These are phyloP conservation scores for Ochropleura leucogaster DNA, from an alignment of 2,888 invertebrate genomes.

Conservation along the genomic window DNA sequence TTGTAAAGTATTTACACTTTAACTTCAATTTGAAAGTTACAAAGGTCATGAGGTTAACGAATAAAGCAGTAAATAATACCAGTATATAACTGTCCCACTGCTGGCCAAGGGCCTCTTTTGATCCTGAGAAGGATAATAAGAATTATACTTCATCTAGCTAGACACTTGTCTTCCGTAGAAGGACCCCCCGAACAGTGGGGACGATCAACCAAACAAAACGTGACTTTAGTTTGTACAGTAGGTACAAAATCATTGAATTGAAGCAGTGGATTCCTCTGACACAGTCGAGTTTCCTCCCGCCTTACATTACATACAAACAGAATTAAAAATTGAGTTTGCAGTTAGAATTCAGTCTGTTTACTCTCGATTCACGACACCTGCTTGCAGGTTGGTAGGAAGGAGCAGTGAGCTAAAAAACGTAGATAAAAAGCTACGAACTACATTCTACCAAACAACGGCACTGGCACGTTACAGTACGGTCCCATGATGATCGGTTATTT, in stretches of 20 bases:
- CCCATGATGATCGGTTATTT: slow-evolving; percentile 79
- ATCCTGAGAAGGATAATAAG: not conserved
- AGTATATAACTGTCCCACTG: too few species aligned
- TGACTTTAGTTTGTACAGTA: not conserved
- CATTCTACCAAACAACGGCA: slow-evolving; percentile 65
- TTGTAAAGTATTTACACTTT: slow-evolving; percentile 4
- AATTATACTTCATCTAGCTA: not conserved
- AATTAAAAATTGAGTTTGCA: slow-evolving; percentile 17
- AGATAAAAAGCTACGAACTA: slow-evolving; percentile 43
- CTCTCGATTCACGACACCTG: slow-evolving; percentile 14
- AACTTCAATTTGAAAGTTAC: not conserved
- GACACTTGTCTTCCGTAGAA: not conserved
- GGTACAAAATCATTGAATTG: slow-evolving; percentile 4
- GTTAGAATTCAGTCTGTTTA: slow-evolving; percentile 11
- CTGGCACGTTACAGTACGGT: slow-evolving; percentile 72
- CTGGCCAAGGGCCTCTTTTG: too few species aligned
- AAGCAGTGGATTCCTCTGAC: not conserved
- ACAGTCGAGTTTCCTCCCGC: not conserved
- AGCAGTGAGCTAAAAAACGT: slow-evolving; percentile 29
- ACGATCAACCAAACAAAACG: slow-evolving; percentile 2
- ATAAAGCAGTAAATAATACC: not conserved
- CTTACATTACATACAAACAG: not conserved
- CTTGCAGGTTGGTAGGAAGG: slow-evolving; percentile 36
- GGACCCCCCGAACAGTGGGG: not conserved
- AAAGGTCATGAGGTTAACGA: not conserved